A percentile compares a stretch with the other conserved stretches of the same genome.
phyloP scores from a whole-genome alignment of 2,797 vertebrate genomes.

The Chanos chanos region DNA sequence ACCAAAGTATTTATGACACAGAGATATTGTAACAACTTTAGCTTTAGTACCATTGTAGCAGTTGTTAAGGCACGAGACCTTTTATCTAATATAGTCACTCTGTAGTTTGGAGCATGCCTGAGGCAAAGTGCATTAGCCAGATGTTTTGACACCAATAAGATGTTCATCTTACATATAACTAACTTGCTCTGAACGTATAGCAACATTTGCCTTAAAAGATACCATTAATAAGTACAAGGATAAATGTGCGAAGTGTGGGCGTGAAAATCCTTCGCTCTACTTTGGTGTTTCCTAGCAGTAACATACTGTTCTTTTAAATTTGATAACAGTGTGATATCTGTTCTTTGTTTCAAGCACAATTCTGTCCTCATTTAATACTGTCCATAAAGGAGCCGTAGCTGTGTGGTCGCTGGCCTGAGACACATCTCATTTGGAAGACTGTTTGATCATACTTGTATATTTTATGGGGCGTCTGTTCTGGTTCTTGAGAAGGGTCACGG shows the following conservation, averaged over 20 bases:
- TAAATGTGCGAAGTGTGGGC: neutral
- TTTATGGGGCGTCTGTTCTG: no score
- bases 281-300: neutral
- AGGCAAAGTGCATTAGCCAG: neutral
- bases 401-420: no score
- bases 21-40: no score
- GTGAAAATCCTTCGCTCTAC: neutral
- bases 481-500: no score
- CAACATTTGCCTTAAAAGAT: neutral
- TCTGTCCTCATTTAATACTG: no score
- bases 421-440: no score
- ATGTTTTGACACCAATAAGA: constrained; percentile 5
- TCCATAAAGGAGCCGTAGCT: no score
- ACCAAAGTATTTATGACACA: no score
- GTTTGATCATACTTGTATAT: no score
- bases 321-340: no score
- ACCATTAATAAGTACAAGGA: neutral
- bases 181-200: constrained; percentile 1
- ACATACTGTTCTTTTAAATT: neutral
- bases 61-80: constrained; percentile 14
- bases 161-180: neutral
- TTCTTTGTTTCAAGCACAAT: no score
- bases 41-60: neutral
- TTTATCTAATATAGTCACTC: constrained; percentile 21
- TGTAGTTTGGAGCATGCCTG: constrained; percentile 40